These are phyloP conservation scores for Drosophila teissieri DNA, from an alignment of 1,140 invertebrate genomes.

Conservation along the genomic window DNA sequence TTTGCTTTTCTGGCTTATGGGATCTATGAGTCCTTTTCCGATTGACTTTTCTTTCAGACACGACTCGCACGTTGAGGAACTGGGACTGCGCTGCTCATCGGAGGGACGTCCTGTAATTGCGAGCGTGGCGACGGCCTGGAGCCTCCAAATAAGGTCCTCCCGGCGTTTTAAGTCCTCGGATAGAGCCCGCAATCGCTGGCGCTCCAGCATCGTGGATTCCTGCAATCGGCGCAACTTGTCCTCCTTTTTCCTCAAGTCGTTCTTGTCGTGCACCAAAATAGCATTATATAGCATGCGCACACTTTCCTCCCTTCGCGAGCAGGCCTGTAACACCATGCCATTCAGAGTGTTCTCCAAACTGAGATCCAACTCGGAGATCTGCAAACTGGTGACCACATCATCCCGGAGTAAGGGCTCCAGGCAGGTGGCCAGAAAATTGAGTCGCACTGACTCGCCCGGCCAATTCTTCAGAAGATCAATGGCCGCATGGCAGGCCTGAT, in stretches of 20 bases:
- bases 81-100: neutral
- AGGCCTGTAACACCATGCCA: conserved; percentile 24
- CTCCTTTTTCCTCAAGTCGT: conserved; percentile 13
- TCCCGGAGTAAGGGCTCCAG: conserved; percentile 31
- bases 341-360: conserved; percentile 41
- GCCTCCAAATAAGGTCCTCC: conserved; percentile 13
- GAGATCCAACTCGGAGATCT: conserved; percentile 40
- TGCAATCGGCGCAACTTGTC: conserved; percentile 9
- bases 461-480: conserved; percentile 37
- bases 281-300: conserved; percentile 48
- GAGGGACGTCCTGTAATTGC: neutral
- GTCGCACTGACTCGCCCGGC: conserved; percentile 5
- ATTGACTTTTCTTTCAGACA: neutral
- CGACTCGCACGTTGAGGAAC: neutral
- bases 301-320: conserved; percentile 44
- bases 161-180: conserved; percentile 26
- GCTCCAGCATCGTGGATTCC: neutral
- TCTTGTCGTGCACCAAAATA: conserved; percentile 39
- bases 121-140: neutral
- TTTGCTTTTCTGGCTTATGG: neutral
- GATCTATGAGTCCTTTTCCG: neutral
- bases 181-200: neutral
- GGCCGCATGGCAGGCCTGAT: conserved; percentile 16
- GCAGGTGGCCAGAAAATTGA: conserved; percentile 44
- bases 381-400: conserved; percentile 9